Evolutionary conservation across 1,140 invertebrate species (phyloP).

Genomic region (Eciton burchellii): DNA sequence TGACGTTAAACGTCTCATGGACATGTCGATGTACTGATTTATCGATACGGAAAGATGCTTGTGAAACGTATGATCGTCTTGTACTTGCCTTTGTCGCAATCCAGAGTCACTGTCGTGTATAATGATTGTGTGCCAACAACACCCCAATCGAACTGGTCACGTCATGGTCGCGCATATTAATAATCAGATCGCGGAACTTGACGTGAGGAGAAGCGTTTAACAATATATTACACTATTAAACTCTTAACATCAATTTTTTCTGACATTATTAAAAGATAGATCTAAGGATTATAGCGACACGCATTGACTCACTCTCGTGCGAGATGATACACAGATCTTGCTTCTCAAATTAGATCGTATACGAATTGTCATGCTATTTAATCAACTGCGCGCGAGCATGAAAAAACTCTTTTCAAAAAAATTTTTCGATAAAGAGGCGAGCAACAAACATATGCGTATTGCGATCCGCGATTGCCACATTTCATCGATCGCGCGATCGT

Average conservation of each 20-base stretch:
- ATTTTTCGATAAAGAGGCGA: too few relatives aligned
- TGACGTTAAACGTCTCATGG: not conserved
- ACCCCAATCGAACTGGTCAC: not conserved
- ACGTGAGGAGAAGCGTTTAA: not conserved
- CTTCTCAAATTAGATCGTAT: too few relatives aligned
- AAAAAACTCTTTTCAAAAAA: too few relatives aligned
- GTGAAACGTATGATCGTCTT: constrained; percentile 11
- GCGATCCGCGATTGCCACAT: too few relatives aligned
- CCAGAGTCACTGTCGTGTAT: constrained; percentile 27
- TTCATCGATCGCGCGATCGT: too few relatives aligned
- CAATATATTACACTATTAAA: not conserved
- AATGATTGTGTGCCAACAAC: constrained; percentile 51
- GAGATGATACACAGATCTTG: too few relatives aligned
- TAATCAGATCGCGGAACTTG: constrained; percentile 36
- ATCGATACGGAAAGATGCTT: not conserved
- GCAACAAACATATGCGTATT: too few relatives aligned
- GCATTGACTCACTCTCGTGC: too few relatives aligned
- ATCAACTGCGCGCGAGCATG: too few relatives aligned
- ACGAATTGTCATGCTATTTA: too few relatives aligned
- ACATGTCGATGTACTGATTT: not conserved
- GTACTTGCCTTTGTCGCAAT: constrained; percentile 32
- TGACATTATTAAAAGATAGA: not conserved
- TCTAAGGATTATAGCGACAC: too few relatives aligned
- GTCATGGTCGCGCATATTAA: constrained; percentile 15
- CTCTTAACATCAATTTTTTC: not conserved